Evolutionary conservation across 1,140 invertebrate genomes (phyloP), one percentile per base, ranked within the genome.

Genomic region (Drosophila elegans): DNA sequence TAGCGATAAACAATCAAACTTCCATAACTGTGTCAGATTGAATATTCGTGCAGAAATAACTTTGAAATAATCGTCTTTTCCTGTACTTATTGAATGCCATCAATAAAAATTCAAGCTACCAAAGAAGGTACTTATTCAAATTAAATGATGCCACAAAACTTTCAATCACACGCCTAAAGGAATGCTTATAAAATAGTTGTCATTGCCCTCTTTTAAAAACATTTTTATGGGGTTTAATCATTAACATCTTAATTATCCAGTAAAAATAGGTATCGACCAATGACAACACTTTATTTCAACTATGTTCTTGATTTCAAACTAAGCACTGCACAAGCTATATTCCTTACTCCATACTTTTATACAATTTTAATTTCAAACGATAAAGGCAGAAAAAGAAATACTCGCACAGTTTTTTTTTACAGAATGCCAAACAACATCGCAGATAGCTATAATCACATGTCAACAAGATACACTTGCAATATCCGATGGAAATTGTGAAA

Each of bases 371-470:
- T 51, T 3, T 0, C 36, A 27, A 1, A 11, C 38, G 9, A 29
- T 42, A 32, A 44, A 29, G 12, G n/a, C 10, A 44, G 29, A 44
- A 56, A 10, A 9, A 16, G 36, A 27, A 16, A 16, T 16, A 32
- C 27, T 5, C 12, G 3, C 11, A 29, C 32, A 56, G 34, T 25
- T 39, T 61, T 27, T 6, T 12, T 61, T 27, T 6, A 10, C 34
- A 25, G 27, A 59, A 38, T 63, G 38, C 2, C 60, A 51, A 51
- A 66, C 36, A 66, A 67, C 46, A 51, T 49, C 21, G n/a, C 46
- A 67, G 34, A 16, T 10, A 48, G 44, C 32, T 48, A 71, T 72
- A 72, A 49, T 72, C 64, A 72, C 51, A 71, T 72, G 68, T 72
- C 68, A 71, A 68, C 64, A 68, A 16, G 41, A 46, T 69, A 38